phyloP scores from a whole-genome alignment of 2,113 vertebrate species.

The Phocoena sinus region DNA sequence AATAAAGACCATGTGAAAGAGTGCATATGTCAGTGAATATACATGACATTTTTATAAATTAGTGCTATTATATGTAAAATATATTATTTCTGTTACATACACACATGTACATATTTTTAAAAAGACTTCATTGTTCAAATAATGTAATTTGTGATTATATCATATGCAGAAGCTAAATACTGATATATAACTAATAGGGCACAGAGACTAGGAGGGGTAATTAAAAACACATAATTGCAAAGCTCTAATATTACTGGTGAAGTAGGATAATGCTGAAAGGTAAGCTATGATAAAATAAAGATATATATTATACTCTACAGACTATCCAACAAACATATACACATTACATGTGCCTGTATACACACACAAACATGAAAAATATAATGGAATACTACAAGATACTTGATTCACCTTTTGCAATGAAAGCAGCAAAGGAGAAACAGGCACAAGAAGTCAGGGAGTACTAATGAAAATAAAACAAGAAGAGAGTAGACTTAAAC shows the following conservation, averaged over 20 bases:
- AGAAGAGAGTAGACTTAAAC: background rate
- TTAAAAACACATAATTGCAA: background rate
- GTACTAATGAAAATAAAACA: background rate
- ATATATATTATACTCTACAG: background rate
- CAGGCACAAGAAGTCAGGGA: background rate
- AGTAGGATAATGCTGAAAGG: background rate
- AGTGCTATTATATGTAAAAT: background rate
- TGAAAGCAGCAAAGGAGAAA: background rate
- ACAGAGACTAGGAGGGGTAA: background rate
- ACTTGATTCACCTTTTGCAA: background rate
- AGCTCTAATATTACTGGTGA: background rate
- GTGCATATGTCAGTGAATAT: background rate
- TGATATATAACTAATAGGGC: background rate
- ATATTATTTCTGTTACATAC: background rate
- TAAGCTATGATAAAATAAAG: background rate
- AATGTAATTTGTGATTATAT: background rate
- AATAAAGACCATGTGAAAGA: background rate
- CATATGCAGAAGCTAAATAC: background rate
- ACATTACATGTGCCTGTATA: background rate
- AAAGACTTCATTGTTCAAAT: background rate
- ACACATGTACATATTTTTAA: background rate
- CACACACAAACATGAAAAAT: background rate
- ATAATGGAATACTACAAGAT: background rate
- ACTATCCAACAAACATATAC: background rate
- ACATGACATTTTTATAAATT: background rate